Percentiles rank a stretch among this genome's conserved stretches.
Conservation (phyloP, 2,113 vertebrate genomes). For the Lathamus discolor region DNA sequence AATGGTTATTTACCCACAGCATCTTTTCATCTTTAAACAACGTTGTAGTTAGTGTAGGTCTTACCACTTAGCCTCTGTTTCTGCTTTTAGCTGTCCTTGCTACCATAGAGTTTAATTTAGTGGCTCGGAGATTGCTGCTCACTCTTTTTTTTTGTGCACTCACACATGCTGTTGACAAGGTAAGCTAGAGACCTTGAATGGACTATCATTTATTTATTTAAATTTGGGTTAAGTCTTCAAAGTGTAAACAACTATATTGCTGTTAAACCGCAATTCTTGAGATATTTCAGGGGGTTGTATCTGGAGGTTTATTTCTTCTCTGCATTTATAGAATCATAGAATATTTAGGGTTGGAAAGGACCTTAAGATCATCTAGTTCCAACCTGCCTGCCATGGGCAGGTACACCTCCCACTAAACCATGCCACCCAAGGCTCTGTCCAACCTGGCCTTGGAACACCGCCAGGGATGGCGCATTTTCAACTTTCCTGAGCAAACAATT, state of each 20-base stretch:
- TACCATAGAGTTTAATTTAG: not conserved
- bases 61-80: not conserved
- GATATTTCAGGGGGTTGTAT: not conserved
- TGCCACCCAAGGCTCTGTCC: too few species aligned
- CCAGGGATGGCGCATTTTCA: too few species aligned
- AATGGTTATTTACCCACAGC: not conserved
- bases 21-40: not conserved
- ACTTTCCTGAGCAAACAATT: too few species aligned
- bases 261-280: not conserved
- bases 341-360: too few species aligned
- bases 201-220: not conserved
- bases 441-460: too few species aligned
- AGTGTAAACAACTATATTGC: not conserved
- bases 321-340: not conserved
- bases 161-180: not conserved
- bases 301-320: not conserved
- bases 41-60: not conserved
- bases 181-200: not conserved
- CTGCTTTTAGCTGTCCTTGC: not conserved
- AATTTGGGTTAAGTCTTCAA: not conserved
- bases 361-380: too few species aligned
- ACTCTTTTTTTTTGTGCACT: not conserved
- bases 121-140: not conserved
- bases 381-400: too few species aligned
- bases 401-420: too few species aligned